These are phyloP conservation scores for Rattus rattus DNA, from an alignment of 2,113 vertebrate species.

Conservation along the genomic window DNA sequence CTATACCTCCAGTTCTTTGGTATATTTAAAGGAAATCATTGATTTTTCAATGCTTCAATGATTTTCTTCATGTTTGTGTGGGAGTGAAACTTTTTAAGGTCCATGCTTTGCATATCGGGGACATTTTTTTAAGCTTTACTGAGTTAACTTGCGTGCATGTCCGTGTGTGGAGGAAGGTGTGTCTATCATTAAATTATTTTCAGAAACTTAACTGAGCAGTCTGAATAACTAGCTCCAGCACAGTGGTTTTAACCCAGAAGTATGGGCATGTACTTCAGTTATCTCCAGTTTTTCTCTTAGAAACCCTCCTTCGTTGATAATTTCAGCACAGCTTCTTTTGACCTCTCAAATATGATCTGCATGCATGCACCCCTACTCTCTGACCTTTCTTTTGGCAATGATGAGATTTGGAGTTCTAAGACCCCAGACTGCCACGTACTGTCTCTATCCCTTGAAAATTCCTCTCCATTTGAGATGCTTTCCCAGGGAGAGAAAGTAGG, in stretches of 20 bases:
- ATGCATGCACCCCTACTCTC: neutral
- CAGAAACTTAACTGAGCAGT: neutral
- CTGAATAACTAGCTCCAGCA: slow-evolving; percentile 9
- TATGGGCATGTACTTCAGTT: neutral
- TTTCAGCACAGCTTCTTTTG: neutral
- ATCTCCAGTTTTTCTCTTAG: neutral
- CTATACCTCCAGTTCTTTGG: neutral
- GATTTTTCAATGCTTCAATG: neutral
- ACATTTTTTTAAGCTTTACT: neutral
- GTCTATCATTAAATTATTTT: neutral
- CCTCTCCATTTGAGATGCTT: neutral
- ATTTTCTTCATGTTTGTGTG: neutral
- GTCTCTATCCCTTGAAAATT: neutral
- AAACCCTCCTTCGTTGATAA: neutral
- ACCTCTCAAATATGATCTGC: neutral
- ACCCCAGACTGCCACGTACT: neutral
- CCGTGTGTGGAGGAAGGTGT: too few relatives aligned
- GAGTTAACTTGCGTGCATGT: neutral
- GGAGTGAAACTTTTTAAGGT: neutral
- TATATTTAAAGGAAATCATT: neutral
- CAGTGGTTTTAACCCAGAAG: neutral
- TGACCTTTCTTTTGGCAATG: neutral
- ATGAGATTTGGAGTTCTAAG: slow-evolving; percentile 6
- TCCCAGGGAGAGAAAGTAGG: neutral
- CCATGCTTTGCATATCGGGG: neutral